phyloP scores from a whole-genome alignment of 2,797 vertebrate genomes.

The Antrozous pallidus region DNA sequence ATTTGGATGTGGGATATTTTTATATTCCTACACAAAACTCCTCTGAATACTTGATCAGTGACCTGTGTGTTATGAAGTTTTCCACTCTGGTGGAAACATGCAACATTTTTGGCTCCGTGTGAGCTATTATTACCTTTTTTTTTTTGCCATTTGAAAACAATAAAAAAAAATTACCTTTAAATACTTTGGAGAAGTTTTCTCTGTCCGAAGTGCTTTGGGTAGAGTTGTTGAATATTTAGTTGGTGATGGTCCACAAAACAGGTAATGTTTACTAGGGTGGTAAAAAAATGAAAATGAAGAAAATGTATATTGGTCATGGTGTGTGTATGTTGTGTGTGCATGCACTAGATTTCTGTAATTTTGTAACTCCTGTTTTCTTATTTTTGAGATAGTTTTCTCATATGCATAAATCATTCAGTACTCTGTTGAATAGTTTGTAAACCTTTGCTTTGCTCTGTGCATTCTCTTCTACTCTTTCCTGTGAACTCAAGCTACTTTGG shows the following conservation, averaged over 20 bases:
- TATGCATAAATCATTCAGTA: neutral
- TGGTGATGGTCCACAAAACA: slow-evolving; percentile 98
- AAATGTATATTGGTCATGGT: neutral
- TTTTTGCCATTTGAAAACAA: too few species aligned
- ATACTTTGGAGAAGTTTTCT: neutral
- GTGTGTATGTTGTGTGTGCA: neutral
- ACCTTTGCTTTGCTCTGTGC: neutral
- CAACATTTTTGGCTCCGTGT: neutral
- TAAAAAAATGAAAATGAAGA: slow-evolving; percentile 17
- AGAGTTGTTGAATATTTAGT: slow-evolving; percentile 97
- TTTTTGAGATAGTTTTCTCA: slow-evolving; percentile 34
- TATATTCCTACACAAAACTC: neutral
- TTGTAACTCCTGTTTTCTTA: slow-evolving; percentile 30
- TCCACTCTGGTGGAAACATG: neutral
- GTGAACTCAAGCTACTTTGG: neutral
- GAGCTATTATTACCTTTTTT: neutral
- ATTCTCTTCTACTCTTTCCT: neutral
- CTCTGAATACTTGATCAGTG: neutral
- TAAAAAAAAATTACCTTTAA: neutral
- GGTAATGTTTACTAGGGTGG: slow-evolving; percentile 83
- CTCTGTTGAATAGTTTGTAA: neutral
- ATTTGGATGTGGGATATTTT: neutral
- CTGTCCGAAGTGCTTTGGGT: slow-evolving; percentile 88
- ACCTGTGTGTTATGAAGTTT: neutral
- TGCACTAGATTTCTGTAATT: neutral